phyloP scores from a whole-genome alignment of 2,113 vertebrate genomes.

The Ceyx melanurus region DNA sequence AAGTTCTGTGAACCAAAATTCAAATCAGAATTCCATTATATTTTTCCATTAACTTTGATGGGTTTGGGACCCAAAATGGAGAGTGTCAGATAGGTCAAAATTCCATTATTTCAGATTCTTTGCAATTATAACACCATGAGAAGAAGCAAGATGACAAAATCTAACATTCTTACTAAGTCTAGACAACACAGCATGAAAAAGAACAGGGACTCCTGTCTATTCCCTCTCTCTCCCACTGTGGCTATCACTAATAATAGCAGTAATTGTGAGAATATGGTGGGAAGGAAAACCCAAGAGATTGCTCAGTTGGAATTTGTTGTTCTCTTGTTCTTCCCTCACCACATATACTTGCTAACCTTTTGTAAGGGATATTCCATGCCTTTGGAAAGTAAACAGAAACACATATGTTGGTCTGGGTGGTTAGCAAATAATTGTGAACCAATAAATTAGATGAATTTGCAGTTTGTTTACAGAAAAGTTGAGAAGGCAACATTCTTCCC shows the following conservation, averaged over 20 bases:
- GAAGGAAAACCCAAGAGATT: slow-evolving; percentile 50
- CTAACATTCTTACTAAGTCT: slow-evolving; percentile 54
- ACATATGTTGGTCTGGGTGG: background rate
- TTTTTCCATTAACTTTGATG: background rate
- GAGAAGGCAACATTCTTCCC: background rate
- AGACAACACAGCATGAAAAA: slow-evolving; percentile 63
- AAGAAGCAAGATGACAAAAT: slow-evolving; percentile 32
- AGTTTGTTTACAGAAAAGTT: background rate
- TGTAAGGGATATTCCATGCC: background rate
- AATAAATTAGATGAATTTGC: background rate
- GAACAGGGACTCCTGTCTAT: slow-evolving; percentile 12
- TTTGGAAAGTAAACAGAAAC: background rate
- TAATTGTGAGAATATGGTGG: slow-evolving; percentile 49
- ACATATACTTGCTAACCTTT: background rate
- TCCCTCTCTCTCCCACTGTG: slow-evolving; percentile 23
- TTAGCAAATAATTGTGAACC: slow-evolving; percentile 15
- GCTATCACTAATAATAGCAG: slow-evolving; percentile 49
- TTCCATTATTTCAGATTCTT: slow-evolving; percentile 1
- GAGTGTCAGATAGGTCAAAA: background rate
- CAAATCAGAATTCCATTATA: background rate
- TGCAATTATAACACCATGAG: background rate
- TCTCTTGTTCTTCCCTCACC: background rate
- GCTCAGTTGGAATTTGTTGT: background rate
- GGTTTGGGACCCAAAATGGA: background rate
- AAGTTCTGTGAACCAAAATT: background rate